Evolutionary conservation across 2,888 invertebrate species (phyloP).

Genomic region (Calliopum simillimum): DNA sequence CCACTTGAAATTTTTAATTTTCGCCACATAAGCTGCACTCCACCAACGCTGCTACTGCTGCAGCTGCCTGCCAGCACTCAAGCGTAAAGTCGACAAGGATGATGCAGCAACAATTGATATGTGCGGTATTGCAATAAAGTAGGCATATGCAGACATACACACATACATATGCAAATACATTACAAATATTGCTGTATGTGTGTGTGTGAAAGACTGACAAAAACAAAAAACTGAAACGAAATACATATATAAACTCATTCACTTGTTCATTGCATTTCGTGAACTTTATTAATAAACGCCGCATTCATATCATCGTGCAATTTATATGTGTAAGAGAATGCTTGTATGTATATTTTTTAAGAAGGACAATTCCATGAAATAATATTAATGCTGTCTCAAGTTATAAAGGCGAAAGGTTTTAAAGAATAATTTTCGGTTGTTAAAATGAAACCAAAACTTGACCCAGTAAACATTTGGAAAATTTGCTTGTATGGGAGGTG

Average conservation of each 20-base stretch:
- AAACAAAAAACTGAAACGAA: neutral
- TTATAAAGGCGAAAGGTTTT: too few species aligned
- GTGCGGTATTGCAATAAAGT: conserved; percentile 52
- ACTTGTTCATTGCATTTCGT: conserved; percentile 54
- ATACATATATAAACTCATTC: conserved; percentile 11
- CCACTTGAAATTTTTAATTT: conserved; percentile 64
- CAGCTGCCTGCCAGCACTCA: conserved; percentile 42
- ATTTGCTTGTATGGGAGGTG: too few species aligned
- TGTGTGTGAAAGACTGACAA: neutral
- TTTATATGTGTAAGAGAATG: neutral
- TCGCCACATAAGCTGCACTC: conserved; percentile 63
- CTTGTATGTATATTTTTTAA: neutral
- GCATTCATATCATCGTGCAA: conserved; percentile 38
- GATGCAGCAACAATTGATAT: conserved; percentile 32
- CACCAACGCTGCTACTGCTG: conserved; percentile 58
- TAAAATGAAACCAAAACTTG: too few species aligned
- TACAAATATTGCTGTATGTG: neutral
- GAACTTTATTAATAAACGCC: conserved; percentile 62
- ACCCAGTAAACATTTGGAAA: too few species aligned
- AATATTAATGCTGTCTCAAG: too few species aligned
- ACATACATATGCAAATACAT: neutral
- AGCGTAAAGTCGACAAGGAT: conserved; percentile 52
- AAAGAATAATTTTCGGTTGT: too few species aligned
- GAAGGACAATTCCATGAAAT: too few species aligned
- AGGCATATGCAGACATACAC: conserved; percentile 11